phyloP scores from a whole-genome alignment of 2,888 invertebrate genomes.

The Dasypogon diadema region DNA sequence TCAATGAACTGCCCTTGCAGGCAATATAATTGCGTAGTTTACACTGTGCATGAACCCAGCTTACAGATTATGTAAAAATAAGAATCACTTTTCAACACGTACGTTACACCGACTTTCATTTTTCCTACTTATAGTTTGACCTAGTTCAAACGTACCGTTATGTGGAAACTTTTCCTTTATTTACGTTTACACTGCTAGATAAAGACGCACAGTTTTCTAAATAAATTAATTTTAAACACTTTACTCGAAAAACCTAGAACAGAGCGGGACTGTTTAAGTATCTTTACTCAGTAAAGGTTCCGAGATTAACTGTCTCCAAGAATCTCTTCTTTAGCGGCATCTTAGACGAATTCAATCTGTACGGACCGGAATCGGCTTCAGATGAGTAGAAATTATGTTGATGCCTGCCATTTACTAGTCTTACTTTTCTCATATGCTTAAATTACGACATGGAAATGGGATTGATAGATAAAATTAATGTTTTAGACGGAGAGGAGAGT shows the following conservation, averaged over 20 bases:
- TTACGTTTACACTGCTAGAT: neutral
- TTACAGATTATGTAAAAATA: constrained; percentile 12
- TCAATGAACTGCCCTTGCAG: constrained; percentile 32
- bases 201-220: neutral
- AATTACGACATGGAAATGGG: neutral
- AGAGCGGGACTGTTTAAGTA: neutral
- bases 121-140: constrained; percentile 29
- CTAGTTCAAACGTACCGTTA: constrained; percentile 28
- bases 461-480: neutral
- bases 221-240: neutral
- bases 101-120: constrained; percentile 29
- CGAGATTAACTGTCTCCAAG: constrained; percentile 7
- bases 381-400: neutral
- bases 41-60: neutral
- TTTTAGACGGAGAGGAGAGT: too few species aligned
- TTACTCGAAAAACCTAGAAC: too few species aligned
- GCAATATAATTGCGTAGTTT: neutral
- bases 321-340: constrained; percentile 7
- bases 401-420: neutral
- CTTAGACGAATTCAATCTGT: neutral
- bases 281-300: neutral
- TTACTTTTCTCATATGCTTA: neutral
- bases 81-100: neutral
- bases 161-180: neutral
- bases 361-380: constrained; percentile 6